Base-by-base conservation (phyloP, 1,140 invertebrate species). In the Saccostrea glomerata region DNA sequence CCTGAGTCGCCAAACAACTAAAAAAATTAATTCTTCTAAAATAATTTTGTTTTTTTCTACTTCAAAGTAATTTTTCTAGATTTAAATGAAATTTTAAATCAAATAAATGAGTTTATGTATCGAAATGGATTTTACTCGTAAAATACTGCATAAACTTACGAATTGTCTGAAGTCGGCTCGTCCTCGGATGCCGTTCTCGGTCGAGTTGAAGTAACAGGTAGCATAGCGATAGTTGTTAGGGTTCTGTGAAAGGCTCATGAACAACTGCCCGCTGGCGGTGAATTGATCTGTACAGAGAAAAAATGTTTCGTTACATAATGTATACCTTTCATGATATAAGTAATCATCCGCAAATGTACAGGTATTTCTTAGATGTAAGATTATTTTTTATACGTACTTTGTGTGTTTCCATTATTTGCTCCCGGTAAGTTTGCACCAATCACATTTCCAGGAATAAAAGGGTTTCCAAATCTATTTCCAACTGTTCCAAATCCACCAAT, bases 1-100 rank as follows among this genome's bases (percentile, higher is more conserved):
- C 86, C 56, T 25, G 88, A 89, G 23, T 92, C 87, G 23, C 91
- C 91, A 40, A 90, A 89, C 56, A 92, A 84, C 91, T 92, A 63
- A 30, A 87, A 89, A n/a, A 86, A 82, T 11, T 13, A 17, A n/a
- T 63, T 63, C 58, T 63, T 63, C 17, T 63, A 63, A 60, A 63
- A 63, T 47, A 47, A 47, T 11, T 47, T 2, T 47, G 5, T 47
- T 2, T 47, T 47, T 47, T 47, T 47, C 9, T 47, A 7, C 9
- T 6, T 47, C 9, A 9, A 7, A 7, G 47, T 47, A 7, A 9
- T 2, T 47, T 47, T 47, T 47, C 9, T 36, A 36, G 30, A 36
- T 47, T 47, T 9, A 7, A 47, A 47, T 47, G 47, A 7, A 47
- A 3, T 3, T 6, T 3, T 47, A 47, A 47, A n/a, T n/a, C n/a